Base-by-base conservation (phyloP, 2,113 vertebrate species). In the Neopipo cinnamomea region DNA sequence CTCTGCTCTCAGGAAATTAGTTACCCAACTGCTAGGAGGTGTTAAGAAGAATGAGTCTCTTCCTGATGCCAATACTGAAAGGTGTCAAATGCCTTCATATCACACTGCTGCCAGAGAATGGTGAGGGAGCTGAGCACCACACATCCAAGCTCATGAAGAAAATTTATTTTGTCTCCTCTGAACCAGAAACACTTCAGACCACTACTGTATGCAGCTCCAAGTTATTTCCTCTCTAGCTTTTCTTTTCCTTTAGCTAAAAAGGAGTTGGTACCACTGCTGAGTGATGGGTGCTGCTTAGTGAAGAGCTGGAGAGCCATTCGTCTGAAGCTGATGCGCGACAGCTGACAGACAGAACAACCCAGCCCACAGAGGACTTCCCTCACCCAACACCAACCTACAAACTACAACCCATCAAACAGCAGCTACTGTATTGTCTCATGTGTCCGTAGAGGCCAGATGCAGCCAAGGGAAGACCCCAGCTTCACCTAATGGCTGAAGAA, bases 1-100 rank as follows among this genome's bases (percentile, higher is more conserved):
- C 76, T 71, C 66, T 63, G 56, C 70, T 85, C 81, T 87, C 91
- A 94, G 94, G 95, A 97, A 97, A 95, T 96, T 88, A 94, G 35
- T 82, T 94, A 75, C 44, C n/a, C 17, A 2, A 68, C 44, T 75
- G 66, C 70, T 50, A 35, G 71, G 74, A 94, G 66, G 74, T 76
- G 70, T 87, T 85, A 78, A 62, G 89, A 78, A 9, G 68, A 66
- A 55, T 66, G 65, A 75, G 58, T 63, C 67, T 92, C 83, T 72
- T 94, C 70, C 67, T 56, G 25, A 82, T 84, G 89, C 85, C 94
- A 95, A 20, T 68, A 87, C 2, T 79, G 91, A 67, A 85, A 93
- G 81, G 87, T 85, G 87, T 88, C 71, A 93, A 79, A 95, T 91
- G 74, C 91, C 74, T 95, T 87, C 66, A 73, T 37, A 58, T 96